Base-by-base conservation (phyloP, 2,797 vertebrate species). In the Heliangelus exortis region DNA sequence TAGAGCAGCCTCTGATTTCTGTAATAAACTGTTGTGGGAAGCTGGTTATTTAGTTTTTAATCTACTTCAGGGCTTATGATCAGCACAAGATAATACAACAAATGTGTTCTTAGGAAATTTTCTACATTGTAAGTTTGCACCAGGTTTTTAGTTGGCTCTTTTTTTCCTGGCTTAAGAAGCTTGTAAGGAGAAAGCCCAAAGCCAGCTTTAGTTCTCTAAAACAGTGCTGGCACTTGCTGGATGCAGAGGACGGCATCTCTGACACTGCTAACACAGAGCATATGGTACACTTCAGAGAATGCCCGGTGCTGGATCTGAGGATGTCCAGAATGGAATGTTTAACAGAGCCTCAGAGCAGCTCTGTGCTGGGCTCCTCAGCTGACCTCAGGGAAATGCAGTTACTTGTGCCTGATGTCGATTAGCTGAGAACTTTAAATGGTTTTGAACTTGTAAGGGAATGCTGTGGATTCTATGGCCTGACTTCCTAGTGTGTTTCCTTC, bases 401-500 rank as follows among this genome's bases (percentile, higher is more conserved):
- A 5, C 1, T 18, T 41, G 12, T 33, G 66, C 47, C 23, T 41
- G 25, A 0, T 1, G 41, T 18, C 43, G n/a, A 4, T 68, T 36
- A 77, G 68, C 81, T 28, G 57, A 0, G 13, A 29, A 39, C 4
- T 71, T 54, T 1, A 28, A 57, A 43, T 17, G 53, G 0, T 77
- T 82, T 58, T 65, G 48, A 86, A 66, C 51, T 89, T 65, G 39
- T 41, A 80, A 74, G 71, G 34, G 50, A 61, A 67, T 6, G 53
- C 57, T 63, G 28, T 28, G 22, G 73, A 28, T 39, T 65, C 17
- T 33, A 18, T 48, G 58, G 76, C 47, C 53, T 7, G 23, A 18
- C 48, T 93, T 87, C 59, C 54, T 50, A 31, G 69, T 94, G 54
- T 45, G 41, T 86, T 94, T 95, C 77, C 48, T 91, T 80, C 34